Conservation (phyloP, 2,113 vertebrate genomes). For the Rhombomys opimus region DNA sequence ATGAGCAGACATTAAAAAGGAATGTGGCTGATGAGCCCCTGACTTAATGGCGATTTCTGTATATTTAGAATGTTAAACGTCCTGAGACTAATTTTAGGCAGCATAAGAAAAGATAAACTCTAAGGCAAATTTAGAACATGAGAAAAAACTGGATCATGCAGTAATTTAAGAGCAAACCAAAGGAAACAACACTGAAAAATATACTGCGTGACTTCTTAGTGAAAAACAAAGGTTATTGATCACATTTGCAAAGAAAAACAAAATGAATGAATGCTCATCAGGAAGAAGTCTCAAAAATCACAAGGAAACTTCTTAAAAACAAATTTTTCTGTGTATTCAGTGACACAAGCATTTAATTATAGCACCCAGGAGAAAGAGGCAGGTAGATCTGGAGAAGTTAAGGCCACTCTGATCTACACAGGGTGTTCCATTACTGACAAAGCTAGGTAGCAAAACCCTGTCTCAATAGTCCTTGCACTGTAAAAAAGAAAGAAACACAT, state of each 20-base stretch:
- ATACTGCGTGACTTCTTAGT: neutral
- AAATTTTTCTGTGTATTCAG: neutral
- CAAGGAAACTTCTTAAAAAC: neutral
- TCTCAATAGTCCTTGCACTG: no score
- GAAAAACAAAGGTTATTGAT: neutral
- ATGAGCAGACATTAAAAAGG: neutral
- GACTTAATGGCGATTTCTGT: neutral
- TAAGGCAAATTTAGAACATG: neutral
- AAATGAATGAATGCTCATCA: neutral
- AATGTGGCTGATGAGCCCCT: neutral
- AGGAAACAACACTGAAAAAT: neutral
- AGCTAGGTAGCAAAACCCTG: neutral
- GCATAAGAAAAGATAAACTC: neutral
- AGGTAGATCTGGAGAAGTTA: neutral
- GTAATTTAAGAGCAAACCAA: neutral
- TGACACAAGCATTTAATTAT: neutral
- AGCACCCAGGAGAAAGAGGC: neutral
- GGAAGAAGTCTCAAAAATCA: neutral
- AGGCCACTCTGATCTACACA: neutral
- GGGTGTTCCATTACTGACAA: no score
- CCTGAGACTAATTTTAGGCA: neutral
- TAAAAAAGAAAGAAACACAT: neutral
- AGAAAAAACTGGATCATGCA: neutral
- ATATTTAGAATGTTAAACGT: neutral
- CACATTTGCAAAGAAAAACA: neutral